A percentile compares a stretch with the other conserved stretches of the same genome.
Evolutionary conservation across 1,140 invertebrate species (phyloP).

Genomic region (Heliconius hewitsoni): DNA sequence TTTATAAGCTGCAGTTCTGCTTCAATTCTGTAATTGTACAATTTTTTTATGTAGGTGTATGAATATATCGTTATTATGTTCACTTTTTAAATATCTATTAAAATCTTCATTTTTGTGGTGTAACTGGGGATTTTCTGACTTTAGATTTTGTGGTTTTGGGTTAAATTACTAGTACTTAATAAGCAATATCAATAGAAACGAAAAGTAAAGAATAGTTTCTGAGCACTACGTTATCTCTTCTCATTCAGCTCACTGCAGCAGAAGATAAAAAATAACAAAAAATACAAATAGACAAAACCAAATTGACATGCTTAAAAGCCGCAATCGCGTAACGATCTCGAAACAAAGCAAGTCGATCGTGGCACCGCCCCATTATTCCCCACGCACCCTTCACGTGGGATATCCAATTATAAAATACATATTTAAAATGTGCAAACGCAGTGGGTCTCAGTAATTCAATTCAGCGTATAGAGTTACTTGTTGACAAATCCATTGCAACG

Average conservation of each 20-base stretch:
- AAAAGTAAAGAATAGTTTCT: background rate
- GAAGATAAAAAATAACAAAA: background rate
- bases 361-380: conserved; percentile 37
- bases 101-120: background rate
- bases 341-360: conserved; percentile 31
- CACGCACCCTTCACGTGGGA: conserved; percentile 39
- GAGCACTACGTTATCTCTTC: background rate
- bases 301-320: conserved; percentile 17
- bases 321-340: conserved; percentile 16
- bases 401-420: conserved; percentile 57
- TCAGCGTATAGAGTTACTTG: conserved; percentile 51
- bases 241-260: background rate
- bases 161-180: too few species aligned
- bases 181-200: too few species aligned
- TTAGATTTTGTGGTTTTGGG: too few species aligned
- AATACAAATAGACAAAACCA: conserved; percentile 1
- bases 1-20: conserved; percentile 61
- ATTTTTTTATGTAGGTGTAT: background rate
- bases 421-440: conserved; percentile 47
- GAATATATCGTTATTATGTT: background rate
- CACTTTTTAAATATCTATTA: background rate
- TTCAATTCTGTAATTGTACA: conserved; percentile 25
- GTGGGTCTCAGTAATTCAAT: conserved; percentile 47
- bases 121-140: background rate
- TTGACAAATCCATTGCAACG: conserved; percentile 53